Evolutionary conservation across 2,888 invertebrate genomes (phyloP).

Genomic region (Poecilobothrus nobilitatus): DNA sequence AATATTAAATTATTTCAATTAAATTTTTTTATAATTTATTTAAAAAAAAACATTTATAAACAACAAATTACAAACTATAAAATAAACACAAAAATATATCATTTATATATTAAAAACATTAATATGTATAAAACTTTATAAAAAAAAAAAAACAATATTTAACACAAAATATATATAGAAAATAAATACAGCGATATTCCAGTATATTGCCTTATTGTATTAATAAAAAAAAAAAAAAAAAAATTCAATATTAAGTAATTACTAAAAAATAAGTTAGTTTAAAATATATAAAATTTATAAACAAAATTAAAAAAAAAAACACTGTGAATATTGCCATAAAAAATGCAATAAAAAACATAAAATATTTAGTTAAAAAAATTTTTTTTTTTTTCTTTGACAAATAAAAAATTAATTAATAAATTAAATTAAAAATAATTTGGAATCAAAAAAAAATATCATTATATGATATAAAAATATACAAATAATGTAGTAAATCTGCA

Average conservation of each 20-base stretch:
- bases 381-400: too few relatives aligned
- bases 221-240: too few relatives aligned
- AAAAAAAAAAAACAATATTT: too few relatives aligned
- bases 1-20: too few relatives aligned
- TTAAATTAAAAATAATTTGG: too few relatives aligned
- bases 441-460: neutral
- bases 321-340: neutral
- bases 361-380: too few relatives aligned
- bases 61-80: neutral
- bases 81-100: neutral
- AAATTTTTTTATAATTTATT: too few relatives aligned
- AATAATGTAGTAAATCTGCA: too few relatives aligned
- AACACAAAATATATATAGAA: conserved; percentile 13
- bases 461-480: too few relatives aligned
- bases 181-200: conserved; percentile 24
- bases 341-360: neutral
- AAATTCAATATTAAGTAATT: conserved; percentile 8
- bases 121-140: too few relatives aligned
- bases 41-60: too few relatives aligned
- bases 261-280: neutral
- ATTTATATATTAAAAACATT: neutral
- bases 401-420: too few relatives aligned
- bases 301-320: neutral
- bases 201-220: conserved; percentile 26
- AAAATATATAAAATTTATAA: neutral